Conservation (phyloP, 2,113 vertebrate species). For the Anoplopoma fimbria region DNA sequence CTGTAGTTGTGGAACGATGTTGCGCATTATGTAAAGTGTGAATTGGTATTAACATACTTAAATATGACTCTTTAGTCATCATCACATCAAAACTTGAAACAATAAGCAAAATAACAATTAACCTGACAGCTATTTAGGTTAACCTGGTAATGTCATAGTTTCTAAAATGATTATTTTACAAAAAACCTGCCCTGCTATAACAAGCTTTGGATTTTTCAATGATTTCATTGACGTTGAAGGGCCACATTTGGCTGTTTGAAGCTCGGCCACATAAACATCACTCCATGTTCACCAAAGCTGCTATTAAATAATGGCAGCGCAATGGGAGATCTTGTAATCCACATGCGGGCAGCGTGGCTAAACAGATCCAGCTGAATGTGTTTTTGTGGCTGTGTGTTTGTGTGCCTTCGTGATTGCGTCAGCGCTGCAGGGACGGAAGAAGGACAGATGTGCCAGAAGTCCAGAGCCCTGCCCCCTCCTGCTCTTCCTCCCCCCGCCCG, state of each 20-base stretch:
- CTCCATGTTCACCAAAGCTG: slow-evolving; percentile 37
- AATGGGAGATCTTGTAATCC: slow-evolving; percentile 38
- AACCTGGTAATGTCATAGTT: neutral
- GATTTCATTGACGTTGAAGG: slow-evolving; percentile 29
- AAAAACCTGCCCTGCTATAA: neutral
- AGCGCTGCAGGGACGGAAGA: slow-evolving; percentile 56
- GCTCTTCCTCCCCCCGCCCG: neutral
- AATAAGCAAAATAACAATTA: neutral
- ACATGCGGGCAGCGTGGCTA: slow-evolving; percentile 43
- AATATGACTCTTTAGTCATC: neutral
- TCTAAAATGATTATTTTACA: neutral
- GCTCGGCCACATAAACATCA: slow-evolving; percentile 21
- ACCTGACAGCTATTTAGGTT: neutral
- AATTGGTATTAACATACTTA: neutral
- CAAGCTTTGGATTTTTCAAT: slow-evolving; percentile 15
- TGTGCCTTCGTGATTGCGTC: slow-evolving; percentile 43
- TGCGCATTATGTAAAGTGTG: slow-evolving; percentile 5
- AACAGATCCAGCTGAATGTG: slow-evolving; percentile 55
- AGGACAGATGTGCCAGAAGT: slow-evolving; percentile 58
- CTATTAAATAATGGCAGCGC: slow-evolving; percentile 38
- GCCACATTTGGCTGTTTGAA: slow-evolving; percentile 25
- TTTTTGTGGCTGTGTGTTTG: slow-evolving; percentile 18
- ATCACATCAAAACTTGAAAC: neutral
- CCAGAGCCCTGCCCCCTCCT: neutral
- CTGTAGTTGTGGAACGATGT: slow-evolving; percentile 14